These are phyloP conservation scores for Hypolimnas misippus DNA, from an alignment of 2,888 invertebrate species.

Conservation along the genomic window DNA sequence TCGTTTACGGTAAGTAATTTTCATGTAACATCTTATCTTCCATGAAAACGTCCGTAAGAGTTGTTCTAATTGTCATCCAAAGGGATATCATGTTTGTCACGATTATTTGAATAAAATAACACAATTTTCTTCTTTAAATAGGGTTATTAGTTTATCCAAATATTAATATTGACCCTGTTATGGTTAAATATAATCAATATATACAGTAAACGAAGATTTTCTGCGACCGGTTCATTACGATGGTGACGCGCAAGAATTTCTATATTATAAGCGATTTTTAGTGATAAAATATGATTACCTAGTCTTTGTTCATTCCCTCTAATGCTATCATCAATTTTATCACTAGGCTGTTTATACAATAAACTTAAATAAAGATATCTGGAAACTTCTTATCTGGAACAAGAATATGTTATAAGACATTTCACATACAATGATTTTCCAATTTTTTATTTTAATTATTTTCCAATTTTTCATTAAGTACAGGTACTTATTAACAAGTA, in stretches of 20 bases:
- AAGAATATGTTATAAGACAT: too few species aligned
- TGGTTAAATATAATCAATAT: neutral
- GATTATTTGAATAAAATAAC: slow-evolving; percentile 27
- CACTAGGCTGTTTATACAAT: neutral
- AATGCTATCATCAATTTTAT: slow-evolving; percentile 5
- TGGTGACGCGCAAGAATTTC: slow-evolving; percentile 24
- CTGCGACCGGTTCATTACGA: slow-evolving; percentile 27
- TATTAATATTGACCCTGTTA: neutral
- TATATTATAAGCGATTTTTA: slow-evolving; percentile 12
- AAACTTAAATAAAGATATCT: neutral
- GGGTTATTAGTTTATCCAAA: neutral
- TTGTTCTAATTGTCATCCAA: slow-evolving; percentile 26
- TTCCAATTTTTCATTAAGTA: too few species aligned
- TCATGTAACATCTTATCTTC: neutral
- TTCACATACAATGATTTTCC: too few species aligned
- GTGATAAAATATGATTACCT: slow-evolving; percentile 7
- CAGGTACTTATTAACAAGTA: too few species aligned
- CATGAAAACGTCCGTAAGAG: neutral
- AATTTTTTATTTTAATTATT: too few species aligned
- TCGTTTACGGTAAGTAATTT: slow-evolving; percentile 17
- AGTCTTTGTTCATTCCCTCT: neutral
- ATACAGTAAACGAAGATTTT: slow-evolving; percentile 18
- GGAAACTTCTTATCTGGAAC: neutral
- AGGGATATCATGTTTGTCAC: slow-evolving; percentile 23
- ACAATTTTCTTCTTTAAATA: neutral